Evolutionary conservation across 1,140 invertebrate genomes (phyloP), one percentile per base, ranked within the genome.

Genomic region (Drosophila asahinai): DNA sequence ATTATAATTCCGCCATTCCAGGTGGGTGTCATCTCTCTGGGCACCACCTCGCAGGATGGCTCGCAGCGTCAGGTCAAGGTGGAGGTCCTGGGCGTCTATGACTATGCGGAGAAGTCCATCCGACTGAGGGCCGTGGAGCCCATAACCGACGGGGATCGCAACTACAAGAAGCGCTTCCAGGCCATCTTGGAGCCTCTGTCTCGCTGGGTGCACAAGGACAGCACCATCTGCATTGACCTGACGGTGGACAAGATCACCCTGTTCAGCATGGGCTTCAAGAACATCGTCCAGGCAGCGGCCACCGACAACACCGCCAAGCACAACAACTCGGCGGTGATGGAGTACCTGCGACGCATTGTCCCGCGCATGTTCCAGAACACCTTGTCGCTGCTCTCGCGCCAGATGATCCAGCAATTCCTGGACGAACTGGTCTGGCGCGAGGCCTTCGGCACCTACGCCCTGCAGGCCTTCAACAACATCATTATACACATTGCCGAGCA

Each of bases 281-380:
- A 95, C 55, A 95, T 98, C 0, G 93, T 95, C 2, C 96, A 97
- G 80, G 95, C 95, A 0, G 94, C 95, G 2, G 95, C 96, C 25
- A 94, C 94, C 11, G 95, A 95, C 70, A 93, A 94, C 6, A 92
- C 94, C 38, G 94, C 94, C 19, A 93, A 94, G 49, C 94, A 95
- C 60, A 95, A 95, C 63, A 97, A 97, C 90, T 95, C 95, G 5
- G 95, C 96, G 40, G 96, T 98, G 6, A 98, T 98, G 97, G 96
- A 97, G 60, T 98, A 98, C 91, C 92, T 98, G 42, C 94, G 97
- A 45, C 95, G 96, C 70, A 96, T 97, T 66, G 97, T 98, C 5
- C 97, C 97, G 0, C 94, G 97, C 91, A 98, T 98, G 97, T 98
- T 98, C 93, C 96, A 98, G 94, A 98, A 97, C 92, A 97, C 97